Evolutionary conservation across 1,140 invertebrate genomes (phyloP), one percentile per base, ranked within the genome.

Genomic region (Ganaspis sp.): DNA sequence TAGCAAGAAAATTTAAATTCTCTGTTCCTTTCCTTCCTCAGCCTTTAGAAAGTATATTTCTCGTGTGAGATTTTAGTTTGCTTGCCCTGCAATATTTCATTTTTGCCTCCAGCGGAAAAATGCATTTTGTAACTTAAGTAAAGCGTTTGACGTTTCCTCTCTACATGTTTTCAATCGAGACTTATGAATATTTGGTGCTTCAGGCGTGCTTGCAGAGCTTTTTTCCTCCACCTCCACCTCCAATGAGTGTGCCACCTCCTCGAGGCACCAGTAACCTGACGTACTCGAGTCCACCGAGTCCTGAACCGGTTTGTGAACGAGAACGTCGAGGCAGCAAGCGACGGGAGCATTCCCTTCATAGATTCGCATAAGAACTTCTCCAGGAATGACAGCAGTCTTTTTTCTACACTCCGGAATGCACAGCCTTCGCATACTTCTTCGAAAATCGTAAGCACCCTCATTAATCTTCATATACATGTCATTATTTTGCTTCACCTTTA

Each of bases 131-230:
- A 72, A 45, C 23, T 53, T 72, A 45, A 40, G 38, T 42, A 23
- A 64, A 26, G 12, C 21, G 26, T 64, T 64, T 64, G 26, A 64
- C 26, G 58, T 64, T 29, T 64, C 23, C 58, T 29, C 58, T 64
- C 58, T 64, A 12, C 58, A 64, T 64, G 58, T 64, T 64, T 64
- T 64, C 21, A 64, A 64, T 64, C 23, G 23, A n/a, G 58, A 64
- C 58, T 64, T 29, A 64, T 64, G 58, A 64, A 64, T 64, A 64
- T 64, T 29, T 64, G 21, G 70, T 80, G 78, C 38, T 76, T 80
- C 82, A 91, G 90, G 90, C 90, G 69, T 91, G 90, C 84, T 90
- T 91, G 82, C 90, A 91, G 90, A 91, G 90, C 83, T 91, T 91
- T 86, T 91, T 91, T 82, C 90, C 90, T 49, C 90, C 90, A 40